Conservation (phyloP, 1,140 invertebrate genomes). For the Chironomus striatipennis region DNA sequence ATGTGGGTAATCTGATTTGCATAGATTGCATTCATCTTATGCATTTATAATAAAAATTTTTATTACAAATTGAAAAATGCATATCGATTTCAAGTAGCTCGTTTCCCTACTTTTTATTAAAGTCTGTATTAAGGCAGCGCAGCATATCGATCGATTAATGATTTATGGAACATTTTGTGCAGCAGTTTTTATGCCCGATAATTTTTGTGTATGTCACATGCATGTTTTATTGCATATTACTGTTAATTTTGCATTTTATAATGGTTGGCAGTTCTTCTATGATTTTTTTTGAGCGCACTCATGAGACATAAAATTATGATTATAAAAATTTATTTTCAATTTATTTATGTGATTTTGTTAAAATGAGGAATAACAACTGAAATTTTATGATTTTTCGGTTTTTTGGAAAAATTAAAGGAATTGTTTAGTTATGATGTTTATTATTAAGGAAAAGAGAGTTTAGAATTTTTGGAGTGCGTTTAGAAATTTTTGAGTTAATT, state of each 20-base stretch:
- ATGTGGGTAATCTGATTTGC: constrained; percentile 12
- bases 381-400: too few species aligned
- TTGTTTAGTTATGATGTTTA: too few species aligned
- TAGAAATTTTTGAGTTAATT: too few species aligned
- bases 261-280: neutral
- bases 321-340: too few species aligned
- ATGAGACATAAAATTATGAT: neutral
- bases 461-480: too few species aligned
- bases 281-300: neutral
- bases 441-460: too few species aligned
- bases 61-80: neutral
- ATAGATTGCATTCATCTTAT: neutral
- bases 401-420: too few species aligned
- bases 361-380: too few species aligned
- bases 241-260: neutral
- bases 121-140: neutral
- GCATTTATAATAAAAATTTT: too few species aligned
- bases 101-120: neutral
- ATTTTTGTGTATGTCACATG: neutral
- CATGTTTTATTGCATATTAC: neutral
- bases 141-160: neutral
- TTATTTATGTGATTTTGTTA: too few species aligned
- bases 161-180: neutral
- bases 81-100: constrained; percentile 4
- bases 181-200: neutral